Percentiles rank a stretch among this genome's conserved stretches.
These are phyloP conservation scores for Eretmocerus hayati DNA, from an alignment of 2,888 invertebrate genomes.

Conservation along the genomic window DNA sequence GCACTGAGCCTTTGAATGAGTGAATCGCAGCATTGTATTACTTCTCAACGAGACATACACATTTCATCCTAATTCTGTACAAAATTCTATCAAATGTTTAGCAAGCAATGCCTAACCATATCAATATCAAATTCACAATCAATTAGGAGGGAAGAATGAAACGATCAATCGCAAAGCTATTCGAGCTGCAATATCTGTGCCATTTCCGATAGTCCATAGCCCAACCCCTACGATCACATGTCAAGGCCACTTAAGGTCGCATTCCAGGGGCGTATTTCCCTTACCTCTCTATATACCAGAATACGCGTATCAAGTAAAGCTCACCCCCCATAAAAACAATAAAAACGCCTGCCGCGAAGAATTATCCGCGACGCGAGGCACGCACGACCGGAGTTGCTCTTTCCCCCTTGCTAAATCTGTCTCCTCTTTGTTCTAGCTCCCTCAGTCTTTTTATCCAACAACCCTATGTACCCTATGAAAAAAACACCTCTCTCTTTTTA, in stretches of 20 bases:
- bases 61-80: too few relatives aligned
- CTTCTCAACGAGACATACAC: too few relatives aligned
- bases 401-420: slow-evolving; percentile 20
- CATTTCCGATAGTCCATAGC: background rate
- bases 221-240: background rate
- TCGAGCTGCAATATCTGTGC: slow-evolving; percentile 23
- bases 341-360: slow-evolving; percentile 32
- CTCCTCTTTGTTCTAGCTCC: slow-evolving; percentile 18
- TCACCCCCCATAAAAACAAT: slow-evolving; percentile 29
- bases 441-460: slow-evolving; percentile 13
- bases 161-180: background rate
- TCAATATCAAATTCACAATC: too few relatives aligned
- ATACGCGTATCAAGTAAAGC: too few relatives aligned
- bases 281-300: background rate
- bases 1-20: too few relatives aligned
- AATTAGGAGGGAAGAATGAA: background rate
- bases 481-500: slow-evolving; percentile 1
- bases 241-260: slow-evolving; percentile 1
- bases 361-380: slow-evolving; percentile 32
- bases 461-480: too few relatives aligned
- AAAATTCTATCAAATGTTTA: too few relatives aligned
- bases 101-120: too few relatives aligned
- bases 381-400: slow-evolving; percentile 23
- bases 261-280: slow-evolving; percentile 2
- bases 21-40: too few relatives aligned